Evolutionary conservation across 2,888 invertebrate genomes (phyloP), one percentile per base, ranked within the genome.

Genomic region (Therioaphis trifolii): DNA sequence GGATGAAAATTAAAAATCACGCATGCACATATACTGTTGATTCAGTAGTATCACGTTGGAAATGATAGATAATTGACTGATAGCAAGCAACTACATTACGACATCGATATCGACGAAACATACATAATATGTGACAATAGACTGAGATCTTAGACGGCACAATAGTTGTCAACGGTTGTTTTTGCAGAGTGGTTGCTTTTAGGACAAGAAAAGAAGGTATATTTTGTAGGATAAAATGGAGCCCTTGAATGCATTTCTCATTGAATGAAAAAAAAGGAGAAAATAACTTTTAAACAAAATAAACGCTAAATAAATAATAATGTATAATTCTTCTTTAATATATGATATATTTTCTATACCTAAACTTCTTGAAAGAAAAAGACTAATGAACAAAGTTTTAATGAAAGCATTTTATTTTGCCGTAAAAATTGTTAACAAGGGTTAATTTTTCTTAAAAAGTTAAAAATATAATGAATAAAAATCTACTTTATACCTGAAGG

Each of bases 331-430:
- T 68, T 4, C 35, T 40, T 68, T 40, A 68, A 21, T 21, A 40
- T 40, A 14, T 40, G 24, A 24, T 55, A 21, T 27, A 4, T 75
- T 58, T 75, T 61, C 15, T 58, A 15, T 4, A 40, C 21, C 15
- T 7, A 43, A 55, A 55, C 21, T 52, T 27, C 18, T 29, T 0
- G 15, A 12, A 14, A 29, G 35, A 75, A n/a, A n/a, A 58, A 61
- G 24, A 61, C 61, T 61, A 61, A 61, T 61, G 76, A 76, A 76
- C 61, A 76, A 76, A 76, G 46, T 46, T 46, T 61, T 61, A 35
- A 43, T 61, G 43, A 61, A 76, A 75, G 40, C 14, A 40, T 35
- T 55, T 74, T 35, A 35, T 75, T 75, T 43, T 55, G 40, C 21
- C 15, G 40, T 40, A 4, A 61, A 75, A 21, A 75, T 40, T 46